Evolutionary conservation across 2,113 vertebrate genomes (phyloP), one percentile per base, ranked within the genome.

Genomic region (Spermophilus dauricus): DNA sequence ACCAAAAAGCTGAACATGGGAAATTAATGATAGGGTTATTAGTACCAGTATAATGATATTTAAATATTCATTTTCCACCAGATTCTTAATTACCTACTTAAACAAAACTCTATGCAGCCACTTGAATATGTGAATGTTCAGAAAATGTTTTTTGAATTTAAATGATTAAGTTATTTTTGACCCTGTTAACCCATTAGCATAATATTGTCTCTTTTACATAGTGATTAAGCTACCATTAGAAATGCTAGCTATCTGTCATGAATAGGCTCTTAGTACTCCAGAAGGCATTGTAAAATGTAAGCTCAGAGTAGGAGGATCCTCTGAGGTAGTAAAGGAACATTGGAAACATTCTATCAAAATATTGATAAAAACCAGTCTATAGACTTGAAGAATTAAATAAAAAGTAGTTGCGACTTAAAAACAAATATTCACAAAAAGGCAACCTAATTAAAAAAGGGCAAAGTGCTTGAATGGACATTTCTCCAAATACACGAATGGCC

Each of bases 91-190:
- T 58, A 86, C 53, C 10, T 82, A 65, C 45, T 89, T 89, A 80
- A 87, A 86, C 45, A 93, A 91, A 96, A 28, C 20, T 42, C 2
- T 18, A 65, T 24, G 37, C 24, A 34, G 26, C 39, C 1, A 28
- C 32, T 80, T 48, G 45, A 58, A 78, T 56, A n/a, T 45, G 56
- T 18, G 13, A 77, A 3, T 88, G 24, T 82, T 92, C 30, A 89
- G 85, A 80, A 92, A 92, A 80, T 73, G n/a, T 28, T 96, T 84
- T 22, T 96, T 84, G n/a, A 84, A n/a, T 96, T 96, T 89, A 92
- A 92, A 72, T 95, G 53, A 92, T 8, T 39, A 84, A 84, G 72
- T 73, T 85, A 67, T 85, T 67, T 73, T 92, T 89, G 96, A 85
- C 42, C 10, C 16, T 63, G 3, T 84, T 93, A 86, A 75, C 28